Base-by-base conservation (phyloP, 2,113 vertebrate species). In the Jaculus jaculus region DNA sequence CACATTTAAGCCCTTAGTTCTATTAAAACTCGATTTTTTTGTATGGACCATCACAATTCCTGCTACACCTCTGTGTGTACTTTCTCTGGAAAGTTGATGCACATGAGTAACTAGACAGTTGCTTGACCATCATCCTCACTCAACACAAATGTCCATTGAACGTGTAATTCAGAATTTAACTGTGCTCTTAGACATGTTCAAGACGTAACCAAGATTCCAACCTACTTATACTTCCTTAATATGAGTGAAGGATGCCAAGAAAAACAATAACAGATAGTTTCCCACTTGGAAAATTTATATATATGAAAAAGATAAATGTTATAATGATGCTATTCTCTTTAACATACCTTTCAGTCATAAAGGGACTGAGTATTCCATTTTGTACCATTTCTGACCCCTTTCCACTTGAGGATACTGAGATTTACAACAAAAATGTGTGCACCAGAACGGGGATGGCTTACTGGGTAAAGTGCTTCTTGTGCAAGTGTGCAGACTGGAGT, bases 361-460 rank as follows among this genome's bases (percentile, higher is more conserved):
- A 58, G 28, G 71, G 42, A 93, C 71, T 54, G 54, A 54, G 54
- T 71, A 10, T n/a, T 65, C 73, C 17, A 9, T 84, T 94, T 75
- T 83, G 30, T 54, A 91, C 39, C 54, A 77, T n/a, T 87, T 79
- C 51, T 84, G 32, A 51, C 51, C 51, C 51, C 60, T 72, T n/a
- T 92, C 30, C 80, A 75, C 87, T 54, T 63, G 42, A 90, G 61
- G 54, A 86, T 58, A 30, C 74, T 60, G 90, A 37, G 51, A 95
- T 98, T 97, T 97, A 88, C 96, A 95, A 75, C 51, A 92, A 72
- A 51, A 51, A 12, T 51, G 51, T 51, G 51, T 51, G 51, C 51
- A 51, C 51, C 51, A 51, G 51, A 12, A 51, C 12, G 12, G 51
- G 51, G 51, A 51, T 12, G 12, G 51, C 51, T 51, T 12, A 51